Base-by-base conservation (phyloP, 2,113 vertebrate genomes). In the Trochalopteron elliotii region DNA sequence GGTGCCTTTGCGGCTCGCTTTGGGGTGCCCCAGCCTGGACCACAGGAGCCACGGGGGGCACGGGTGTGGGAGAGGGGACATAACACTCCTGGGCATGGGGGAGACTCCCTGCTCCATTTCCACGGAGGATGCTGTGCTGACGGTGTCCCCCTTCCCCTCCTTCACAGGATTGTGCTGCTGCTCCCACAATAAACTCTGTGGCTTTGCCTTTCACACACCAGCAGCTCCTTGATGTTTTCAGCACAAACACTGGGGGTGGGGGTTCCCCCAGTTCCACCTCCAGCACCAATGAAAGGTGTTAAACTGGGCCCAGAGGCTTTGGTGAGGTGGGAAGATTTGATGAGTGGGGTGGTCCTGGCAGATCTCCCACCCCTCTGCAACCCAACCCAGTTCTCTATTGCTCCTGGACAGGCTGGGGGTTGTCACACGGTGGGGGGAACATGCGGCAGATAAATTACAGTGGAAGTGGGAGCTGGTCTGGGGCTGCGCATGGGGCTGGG, bases 391-490 rank as follows among this genome's bases (percentile, higher is more conserved):
- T 68, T 53, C 31, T 85, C 94, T 53, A 69, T 53, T 72, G 71
- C 67, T 90, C 55, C 86, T 60, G 61, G 19, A 42, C 2, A 4
- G 72, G 56, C 60, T 61, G 30, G 40, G 10, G 10, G 56, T 21
- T 9, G 11, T 33, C 44, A 89, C 42, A 49, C 0, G 1, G 37
- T 39, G 53, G 11, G 17, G 39, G 24, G 5, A 39, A 21, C 28
- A 49, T 6, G 24, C 4, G 0, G 56, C 67, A 86, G 91, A 87
- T 96, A 92, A 96, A 91, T 96, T 83, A 94, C 81, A 67, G 42
- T 37, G 55, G 74, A 60, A 59, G 37, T 57, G 65, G 79, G 79
- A 87, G 55, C 65, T 81, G 87, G n/a, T 56, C 78, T 69, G 74
- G 11, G 65, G 59, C 23, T 67, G 39, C 33, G 39, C 31, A 12